These are phyloP conservation scores for Pipistrellus kuhlii DNA, from an alignment of 2,797 vertebrate species.

Conservation along the genomic window DNA sequence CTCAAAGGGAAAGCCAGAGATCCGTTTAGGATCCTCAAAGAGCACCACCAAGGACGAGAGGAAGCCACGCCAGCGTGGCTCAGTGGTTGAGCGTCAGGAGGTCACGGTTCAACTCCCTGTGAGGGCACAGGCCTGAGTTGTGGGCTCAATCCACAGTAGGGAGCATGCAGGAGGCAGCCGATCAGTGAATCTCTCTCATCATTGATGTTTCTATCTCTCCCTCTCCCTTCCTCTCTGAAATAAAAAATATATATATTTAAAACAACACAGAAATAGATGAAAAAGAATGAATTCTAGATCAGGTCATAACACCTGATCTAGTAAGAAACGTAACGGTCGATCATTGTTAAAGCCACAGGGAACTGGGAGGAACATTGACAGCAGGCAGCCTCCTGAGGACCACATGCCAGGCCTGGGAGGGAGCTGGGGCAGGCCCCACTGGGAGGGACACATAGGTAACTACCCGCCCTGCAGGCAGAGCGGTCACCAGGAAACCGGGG, in stretches of 20 bases:
- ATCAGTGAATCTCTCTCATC: neutral
- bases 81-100: neutral
- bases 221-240: neutral
- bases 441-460: accelerated
- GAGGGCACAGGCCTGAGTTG: neutral
- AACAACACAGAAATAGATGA: neutral
- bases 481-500: neutral
- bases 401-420: neutral
- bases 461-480: neutral
- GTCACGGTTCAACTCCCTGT: accelerated
- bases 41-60: neutral
- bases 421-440: neutral
- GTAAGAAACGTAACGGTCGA: neutral
- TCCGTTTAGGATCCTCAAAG: neutral
- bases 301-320: neutral
- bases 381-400: neutral
- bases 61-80: neutral
- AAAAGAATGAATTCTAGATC: neutral
- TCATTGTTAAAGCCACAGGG: neutral
- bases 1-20: slow-evolving; percentile 29
- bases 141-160: too few species aligned
- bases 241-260: too few species aligned
- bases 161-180: neutral
- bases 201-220: neutral
- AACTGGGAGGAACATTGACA: slow-evolving; percentile 12